Evolutionary conservation across 2,888 invertebrate genomes (phyloP).

Genomic region (Pollenia labialis): DNA sequence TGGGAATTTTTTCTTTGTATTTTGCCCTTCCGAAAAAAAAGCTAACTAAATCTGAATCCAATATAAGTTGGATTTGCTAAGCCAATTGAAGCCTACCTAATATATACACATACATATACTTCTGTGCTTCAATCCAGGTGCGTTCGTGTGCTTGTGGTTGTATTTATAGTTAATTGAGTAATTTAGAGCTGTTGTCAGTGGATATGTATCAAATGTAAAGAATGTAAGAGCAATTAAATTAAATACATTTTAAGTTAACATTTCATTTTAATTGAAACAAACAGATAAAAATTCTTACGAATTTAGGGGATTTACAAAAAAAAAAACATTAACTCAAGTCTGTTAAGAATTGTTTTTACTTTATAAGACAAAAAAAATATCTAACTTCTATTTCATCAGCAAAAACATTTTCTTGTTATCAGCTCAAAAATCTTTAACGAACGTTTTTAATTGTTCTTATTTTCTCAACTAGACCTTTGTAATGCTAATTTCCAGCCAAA

Average conservation of each 20-base stretch:
- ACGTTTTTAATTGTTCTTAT: constrained; percentile 43
- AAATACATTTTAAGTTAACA: background rate
- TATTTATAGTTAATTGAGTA: constrained; percentile 25
- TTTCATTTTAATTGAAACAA: too few species aligned
- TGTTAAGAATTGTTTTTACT: too few species aligned
- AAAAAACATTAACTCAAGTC: too few species aligned
- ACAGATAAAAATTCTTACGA: too few species aligned
- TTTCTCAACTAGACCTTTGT: constrained; percentile 57
- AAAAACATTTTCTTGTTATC: background rate
- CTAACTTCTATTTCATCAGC: background rate
- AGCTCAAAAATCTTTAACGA: background rate
- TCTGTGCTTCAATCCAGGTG: constrained; percentile 1
- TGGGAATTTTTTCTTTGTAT: too few species aligned
- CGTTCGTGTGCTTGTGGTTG: background rate
- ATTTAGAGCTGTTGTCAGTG: constrained; percentile 33
- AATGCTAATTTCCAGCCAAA: constrained; percentile 57
- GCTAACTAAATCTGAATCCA: too few species aligned
- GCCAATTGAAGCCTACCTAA: too few species aligned
- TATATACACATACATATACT: too few species aligned
- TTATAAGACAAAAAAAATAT: background rate
- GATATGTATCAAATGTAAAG: constrained; percentile 26
- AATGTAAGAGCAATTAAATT: constrained; percentile 7
- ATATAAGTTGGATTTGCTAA: too few species aligned
- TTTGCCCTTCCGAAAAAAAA: too few species aligned
- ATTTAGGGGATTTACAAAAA: too few species aligned